Percentiles rank a stretch among this genome's conserved stretches.
These are phyloP conservation scores for Drosophila sulfurigaster DNA, from an alignment of 1,140 invertebrate species.

Conservation along the genomic window DNA sequence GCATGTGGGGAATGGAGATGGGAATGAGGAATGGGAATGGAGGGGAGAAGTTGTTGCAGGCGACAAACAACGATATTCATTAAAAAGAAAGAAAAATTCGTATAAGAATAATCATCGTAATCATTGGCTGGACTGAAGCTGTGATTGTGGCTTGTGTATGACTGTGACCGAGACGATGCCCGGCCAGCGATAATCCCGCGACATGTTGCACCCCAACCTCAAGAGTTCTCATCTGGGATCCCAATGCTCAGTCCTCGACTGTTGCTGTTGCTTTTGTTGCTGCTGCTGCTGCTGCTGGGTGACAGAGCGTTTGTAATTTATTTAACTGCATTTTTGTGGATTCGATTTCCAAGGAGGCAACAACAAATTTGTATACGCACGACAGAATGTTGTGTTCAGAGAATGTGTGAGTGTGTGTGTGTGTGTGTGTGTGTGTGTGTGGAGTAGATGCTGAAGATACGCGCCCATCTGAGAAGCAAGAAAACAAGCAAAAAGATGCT, in stretches of 20 bases:
- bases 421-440: conserved; percentile 14
- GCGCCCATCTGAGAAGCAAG: conserved; percentile 36
- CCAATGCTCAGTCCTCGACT: conserved; percentile 35
- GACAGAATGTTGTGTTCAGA: conserved; percentile 45
- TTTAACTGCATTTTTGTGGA: conserved; percentile 83
- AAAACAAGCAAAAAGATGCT: conserved; percentile 44
- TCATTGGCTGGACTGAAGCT: conserved; percentile 35
- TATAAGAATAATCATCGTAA: conserved; percentile 57
- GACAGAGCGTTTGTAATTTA: conserved; percentile 83
- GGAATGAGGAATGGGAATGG: background rate
- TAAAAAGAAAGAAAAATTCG: conserved; percentile 63
- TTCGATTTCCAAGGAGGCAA: conserved; percentile 72
- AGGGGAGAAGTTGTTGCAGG: background rate
- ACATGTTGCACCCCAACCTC: conserved; percentile 61
- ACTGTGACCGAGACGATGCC: conserved; percentile 52
- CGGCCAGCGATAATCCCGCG: conserved; percentile 69
- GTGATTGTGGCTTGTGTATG: background rate
- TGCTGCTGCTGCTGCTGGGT: conserved; percentile 64
- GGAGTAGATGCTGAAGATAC: conserved; percentile 70
- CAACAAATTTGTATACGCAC: conserved; percentile 76
- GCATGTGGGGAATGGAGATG: conserved; percentile 2
- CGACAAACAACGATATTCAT: conserved; percentile 61
- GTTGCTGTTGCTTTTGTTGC: background rate
- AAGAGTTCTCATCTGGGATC: background rate
- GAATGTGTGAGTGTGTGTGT: background rate